Conservation (phyloP, 2,888 invertebrate genomes). For the Pogonocherus hispidulus region DNA sequence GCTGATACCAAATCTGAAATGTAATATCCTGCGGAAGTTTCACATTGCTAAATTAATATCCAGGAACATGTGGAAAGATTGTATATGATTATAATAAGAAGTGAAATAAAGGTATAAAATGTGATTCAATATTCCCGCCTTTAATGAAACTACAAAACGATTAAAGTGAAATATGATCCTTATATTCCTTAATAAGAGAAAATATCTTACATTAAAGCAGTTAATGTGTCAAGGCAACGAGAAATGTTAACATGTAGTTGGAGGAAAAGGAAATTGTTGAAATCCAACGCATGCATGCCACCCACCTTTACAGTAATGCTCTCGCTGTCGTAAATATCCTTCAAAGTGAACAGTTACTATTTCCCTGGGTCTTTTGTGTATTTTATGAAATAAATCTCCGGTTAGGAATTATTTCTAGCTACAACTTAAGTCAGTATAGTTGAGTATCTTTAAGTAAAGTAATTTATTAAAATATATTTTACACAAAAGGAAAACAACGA, state of each 20-base stretch:
- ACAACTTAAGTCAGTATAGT: too few relatives aligned
- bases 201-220: background rate
- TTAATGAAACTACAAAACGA: background rate
- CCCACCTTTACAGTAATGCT: background rate
- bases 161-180: background rate
- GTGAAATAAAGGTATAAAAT: background rate
- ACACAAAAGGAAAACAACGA: too few relatives aligned
- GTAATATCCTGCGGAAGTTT: too few relatives aligned
- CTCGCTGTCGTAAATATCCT: background rate
- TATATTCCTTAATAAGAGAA: conserved; percentile 1
- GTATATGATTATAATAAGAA: background rate
- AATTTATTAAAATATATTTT: too few relatives aligned
- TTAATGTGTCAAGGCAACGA: background rate
- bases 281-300: background rate
- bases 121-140: background rate
- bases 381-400: background rate
- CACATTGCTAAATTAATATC: too few relatives aligned
- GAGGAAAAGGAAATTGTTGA: background rate
- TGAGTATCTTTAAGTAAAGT: too few relatives aligned
- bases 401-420: background rate
- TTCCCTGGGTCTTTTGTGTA: background rate
- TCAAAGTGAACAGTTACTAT: background rate
- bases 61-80: too few relatives aligned
- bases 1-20: too few relatives aligned
- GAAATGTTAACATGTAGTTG: background rate